Evolutionary conservation across 2,113 vertebrate genomes (phyloP), one percentile per base, ranked within the genome.

Genomic region (Athene cunicularia): DNA sequence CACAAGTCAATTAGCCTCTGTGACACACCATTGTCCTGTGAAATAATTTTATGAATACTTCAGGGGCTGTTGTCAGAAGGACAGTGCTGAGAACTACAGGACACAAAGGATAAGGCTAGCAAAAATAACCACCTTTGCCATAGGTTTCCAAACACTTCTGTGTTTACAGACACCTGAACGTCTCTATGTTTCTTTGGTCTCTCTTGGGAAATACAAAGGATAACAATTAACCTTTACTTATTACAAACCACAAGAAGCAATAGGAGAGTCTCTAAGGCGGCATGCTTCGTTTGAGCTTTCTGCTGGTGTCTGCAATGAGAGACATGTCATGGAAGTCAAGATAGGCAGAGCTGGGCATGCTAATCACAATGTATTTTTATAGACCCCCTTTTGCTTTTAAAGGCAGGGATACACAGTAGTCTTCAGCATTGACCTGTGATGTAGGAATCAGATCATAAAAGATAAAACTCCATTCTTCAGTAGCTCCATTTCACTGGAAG

Each of bases 1-100:
- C 90, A 88, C 94, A 43, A 84, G 63, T 83, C 95, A 98, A 96
- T 97, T 97, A 98, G 95, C 88, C 91, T 97, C 76, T 91, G 86
- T 94, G 95, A 91, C 91, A 87, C 62, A 56, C 58, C 0, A 1
- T 76, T 17, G 43, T 83, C 79, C 88, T 88, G 81, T 76, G 67
- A 88, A 97, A 96, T 95, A 90, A 93, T 83, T 95, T 94, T 81
- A 56, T 92, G 82, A 96, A 88, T 91, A 84, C 95, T 96, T 96
- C 60, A 72, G 82, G 55, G 85, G 26, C 19, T 88, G 56, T 80
- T 95, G 75, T 89, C 75, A 66, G 71, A 89, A 94, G 77, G 83
- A 94, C 21, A 9, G 33, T 11, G 21, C 70, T 71, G 59, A 91
- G 73, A 73, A 47, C 81, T 67, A 70, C 70, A 77, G 81, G 60